These are phyloP conservation scores for Phrynocephalus guinanensis DNA, from an alignment of 2,797 vertebrate species.

Conservation along the genomic window DNA sequence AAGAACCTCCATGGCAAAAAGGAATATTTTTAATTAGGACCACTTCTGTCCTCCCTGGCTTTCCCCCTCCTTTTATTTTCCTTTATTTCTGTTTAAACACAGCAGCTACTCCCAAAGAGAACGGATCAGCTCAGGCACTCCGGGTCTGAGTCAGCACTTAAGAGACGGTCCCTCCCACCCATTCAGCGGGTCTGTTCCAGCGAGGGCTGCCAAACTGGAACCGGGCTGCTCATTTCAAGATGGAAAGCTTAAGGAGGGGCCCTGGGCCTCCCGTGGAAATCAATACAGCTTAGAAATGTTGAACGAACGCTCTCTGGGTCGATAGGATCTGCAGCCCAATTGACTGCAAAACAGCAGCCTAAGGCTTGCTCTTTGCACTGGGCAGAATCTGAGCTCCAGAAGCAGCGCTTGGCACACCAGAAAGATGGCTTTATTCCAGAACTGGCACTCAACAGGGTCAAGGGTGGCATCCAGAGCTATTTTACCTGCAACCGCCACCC, in stretches of 20 bases:
- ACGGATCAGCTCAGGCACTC: too few relatives aligned
- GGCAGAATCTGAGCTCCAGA: neutral
- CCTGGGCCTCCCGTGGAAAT: neutral
- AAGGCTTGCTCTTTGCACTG: neutral
- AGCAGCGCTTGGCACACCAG: neutral
- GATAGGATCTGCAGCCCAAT: neutral
- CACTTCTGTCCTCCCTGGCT: too few relatives aligned
- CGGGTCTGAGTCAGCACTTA: neutral
- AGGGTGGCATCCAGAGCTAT: neutral
- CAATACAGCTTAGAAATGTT: slow-evolving; percentile 2
- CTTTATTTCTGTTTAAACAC: too few relatives aligned
- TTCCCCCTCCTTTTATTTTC: too few relatives aligned
- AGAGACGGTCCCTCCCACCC: too few relatives aligned
- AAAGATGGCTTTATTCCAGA: neutral
- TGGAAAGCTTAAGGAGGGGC: neutral
- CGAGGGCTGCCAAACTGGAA: too few relatives aligned
- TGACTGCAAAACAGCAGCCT: neutral
- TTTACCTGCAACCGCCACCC: neutral
- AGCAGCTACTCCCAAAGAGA: too few relatives aligned
- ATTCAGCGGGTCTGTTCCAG: too few relatives aligned
- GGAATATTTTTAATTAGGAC: too few relatives aligned
- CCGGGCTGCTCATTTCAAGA: neutral
- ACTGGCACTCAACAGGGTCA: neutral
- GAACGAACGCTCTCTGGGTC: too few relatives aligned
- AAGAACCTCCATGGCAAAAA: too few relatives aligned